Evolutionary conservation across 2,113 vertebrate species (phyloP).

Genomic region (Gymnocephalus cernua): DNA sequence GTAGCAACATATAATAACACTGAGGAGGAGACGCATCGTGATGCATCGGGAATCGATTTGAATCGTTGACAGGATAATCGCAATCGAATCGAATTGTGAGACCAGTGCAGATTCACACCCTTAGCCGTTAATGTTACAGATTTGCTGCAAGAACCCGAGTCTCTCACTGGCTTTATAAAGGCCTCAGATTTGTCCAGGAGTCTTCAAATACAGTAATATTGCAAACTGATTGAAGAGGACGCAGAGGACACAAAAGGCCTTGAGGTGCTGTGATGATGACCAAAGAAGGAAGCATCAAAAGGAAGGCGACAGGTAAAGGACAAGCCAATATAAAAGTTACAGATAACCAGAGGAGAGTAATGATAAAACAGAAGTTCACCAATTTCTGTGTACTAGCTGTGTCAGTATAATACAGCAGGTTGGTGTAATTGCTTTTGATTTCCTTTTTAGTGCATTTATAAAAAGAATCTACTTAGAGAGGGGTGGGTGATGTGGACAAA

Average conservation of each 20-base stretch:
- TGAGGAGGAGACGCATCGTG: no score
- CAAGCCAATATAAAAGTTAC: background rate
- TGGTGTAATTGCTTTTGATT: background rate
- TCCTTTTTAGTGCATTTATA: background rate
- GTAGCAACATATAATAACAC: no score
- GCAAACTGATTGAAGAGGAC: constrained; percentile 3
- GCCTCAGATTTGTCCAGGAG: background rate
- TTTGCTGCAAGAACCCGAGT: background rate
- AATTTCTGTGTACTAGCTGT: background rate
- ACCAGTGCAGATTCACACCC: no score
- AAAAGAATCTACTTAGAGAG: background rate
- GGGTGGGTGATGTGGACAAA: background rate
- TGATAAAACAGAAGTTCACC: background rate
- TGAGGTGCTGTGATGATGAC: constrained; percentile 46
- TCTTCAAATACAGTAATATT: background rate
- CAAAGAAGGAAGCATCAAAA: constrained; percentile 51
- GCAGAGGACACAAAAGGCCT: constrained; percentile 32
- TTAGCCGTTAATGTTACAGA: background rate
- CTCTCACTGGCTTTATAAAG: background rate
- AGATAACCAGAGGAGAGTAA: background rate
- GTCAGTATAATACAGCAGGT: background rate
- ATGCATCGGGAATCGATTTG: no score
- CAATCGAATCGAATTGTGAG: no score
- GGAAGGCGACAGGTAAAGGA: constrained; percentile 9
- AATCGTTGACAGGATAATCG: no score